Evolutionary conservation across 2,797 vertebrate genomes (phyloP).

Genomic region (Platalea minor): DNA sequence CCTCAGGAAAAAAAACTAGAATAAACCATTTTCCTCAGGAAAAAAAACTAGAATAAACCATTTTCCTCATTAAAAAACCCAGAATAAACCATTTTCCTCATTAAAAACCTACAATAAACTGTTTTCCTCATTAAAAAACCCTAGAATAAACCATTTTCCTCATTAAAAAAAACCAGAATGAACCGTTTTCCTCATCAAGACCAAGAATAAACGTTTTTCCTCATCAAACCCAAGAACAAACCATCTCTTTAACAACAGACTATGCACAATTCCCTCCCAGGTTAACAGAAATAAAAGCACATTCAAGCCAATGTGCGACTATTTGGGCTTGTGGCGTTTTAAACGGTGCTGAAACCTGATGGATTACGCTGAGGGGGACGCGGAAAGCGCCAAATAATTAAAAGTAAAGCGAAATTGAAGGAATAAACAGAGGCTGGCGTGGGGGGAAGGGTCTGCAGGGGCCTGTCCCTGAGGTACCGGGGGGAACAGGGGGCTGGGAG

Average conservation of each 20-base stretch:
- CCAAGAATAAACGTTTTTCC: too few relatives aligned
- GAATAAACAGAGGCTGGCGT: neutral
- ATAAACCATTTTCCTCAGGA: too few relatives aligned
- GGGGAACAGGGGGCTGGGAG: too few relatives aligned
- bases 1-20: neutral
- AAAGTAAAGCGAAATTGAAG: neutral
- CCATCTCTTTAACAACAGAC: too few relatives aligned
- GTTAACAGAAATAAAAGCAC: neutral
- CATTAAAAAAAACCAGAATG: neutral
- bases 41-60: neutral
- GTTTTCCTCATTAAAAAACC: too few relatives aligned
- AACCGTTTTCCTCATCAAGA: neutral
- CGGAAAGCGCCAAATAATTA: too few relatives aligned
- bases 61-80: too few relatives aligned
- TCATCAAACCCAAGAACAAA: neutral
- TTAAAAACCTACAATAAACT: too few relatives aligned
- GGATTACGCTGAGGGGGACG: neutral
- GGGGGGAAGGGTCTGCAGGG: neutral
- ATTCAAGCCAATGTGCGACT: rapidly evolving
- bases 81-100: neutral
- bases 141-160: too few relatives aligned
- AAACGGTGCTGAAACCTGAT: rapidly evolving
- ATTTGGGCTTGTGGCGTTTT: neutral
- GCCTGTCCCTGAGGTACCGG: neutral
- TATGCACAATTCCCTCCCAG: rapidly evolving